Evolutionary conservation across 2,113 vertebrate genomes (phyloP).

Genomic region (Albula glossodonta): DNA sequence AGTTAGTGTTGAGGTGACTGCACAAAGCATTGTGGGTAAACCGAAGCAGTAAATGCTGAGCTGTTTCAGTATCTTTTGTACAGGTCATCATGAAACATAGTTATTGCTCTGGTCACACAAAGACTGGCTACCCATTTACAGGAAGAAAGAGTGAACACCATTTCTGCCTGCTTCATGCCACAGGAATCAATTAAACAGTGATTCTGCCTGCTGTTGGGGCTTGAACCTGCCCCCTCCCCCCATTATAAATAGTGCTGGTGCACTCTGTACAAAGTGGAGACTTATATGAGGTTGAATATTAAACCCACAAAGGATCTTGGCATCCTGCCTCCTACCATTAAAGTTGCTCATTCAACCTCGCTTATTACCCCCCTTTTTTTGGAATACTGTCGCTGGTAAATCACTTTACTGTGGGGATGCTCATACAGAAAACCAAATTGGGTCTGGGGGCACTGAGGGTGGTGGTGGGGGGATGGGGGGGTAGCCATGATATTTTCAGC

Average conservation of each 20-base stretch:
- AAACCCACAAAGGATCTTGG: background rate
- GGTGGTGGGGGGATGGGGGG: background rate
- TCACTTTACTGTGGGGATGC: slow-evolving; percentile 22
- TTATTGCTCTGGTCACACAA: background rate
- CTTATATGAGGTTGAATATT: background rate
- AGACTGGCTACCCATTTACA: background rate
- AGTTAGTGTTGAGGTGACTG: background rate
- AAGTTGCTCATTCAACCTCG: slow-evolving; percentile 13
- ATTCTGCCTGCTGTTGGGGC: background rate
- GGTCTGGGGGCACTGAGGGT: background rate
- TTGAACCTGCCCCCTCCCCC: background rate
- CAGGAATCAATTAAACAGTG: background rate
- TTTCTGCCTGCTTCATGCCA: background rate
- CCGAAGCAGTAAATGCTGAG: background rate
- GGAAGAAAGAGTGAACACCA: background rate
- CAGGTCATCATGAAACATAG: background rate
- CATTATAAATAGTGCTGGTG: background rate
- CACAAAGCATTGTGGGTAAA: background rate
- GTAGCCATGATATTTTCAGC: slow-evolving; percentile 12
- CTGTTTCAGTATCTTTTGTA: background rate
- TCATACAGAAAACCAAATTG: slow-evolving; percentile 25
- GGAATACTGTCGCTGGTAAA: slow-evolving; percentile 2
- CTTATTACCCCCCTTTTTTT: slow-evolving; percentile 24
- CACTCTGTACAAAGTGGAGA: background rate
- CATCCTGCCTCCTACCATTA: slow-evolving; percentile 20